These are phyloP conservation scores for Nebria ingens DNA, from an alignment of 1,140 invertebrate species.

Conservation along the genomic window DNA sequence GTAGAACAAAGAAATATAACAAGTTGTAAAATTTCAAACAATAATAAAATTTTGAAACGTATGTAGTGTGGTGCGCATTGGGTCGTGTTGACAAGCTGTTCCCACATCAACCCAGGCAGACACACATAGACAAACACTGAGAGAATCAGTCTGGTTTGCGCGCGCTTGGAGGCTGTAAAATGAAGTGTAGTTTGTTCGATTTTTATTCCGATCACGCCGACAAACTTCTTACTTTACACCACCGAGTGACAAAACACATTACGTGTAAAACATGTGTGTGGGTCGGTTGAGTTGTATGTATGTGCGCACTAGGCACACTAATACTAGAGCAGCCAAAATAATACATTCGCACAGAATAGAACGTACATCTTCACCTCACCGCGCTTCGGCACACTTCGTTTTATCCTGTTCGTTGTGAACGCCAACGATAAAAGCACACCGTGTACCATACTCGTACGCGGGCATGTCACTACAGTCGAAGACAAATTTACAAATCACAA, in stretches of 20 bases:
- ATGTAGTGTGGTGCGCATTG: background rate
- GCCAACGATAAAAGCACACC: background rate
- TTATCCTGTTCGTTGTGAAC: background rate
- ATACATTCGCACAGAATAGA: conserved; percentile 5
- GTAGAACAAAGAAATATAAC: too few relatives aligned
- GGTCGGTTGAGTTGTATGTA: too few relatives aligned
- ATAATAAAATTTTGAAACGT: background rate
- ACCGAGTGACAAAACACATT: conserved; percentile 7
- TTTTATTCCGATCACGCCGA: conserved; percentile 1
- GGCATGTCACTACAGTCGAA: background rate
- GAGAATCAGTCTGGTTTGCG: too few relatives aligned
- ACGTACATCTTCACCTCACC: conserved; percentile 1
- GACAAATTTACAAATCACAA: background rate
- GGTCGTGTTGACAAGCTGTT: conserved; percentile 5
- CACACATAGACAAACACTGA: too few relatives aligned
- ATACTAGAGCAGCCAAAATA: too few relatives aligned
- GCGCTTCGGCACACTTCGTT: background rate
- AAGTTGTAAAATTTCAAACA: background rate
- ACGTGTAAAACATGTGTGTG: conserved; percentile 5
- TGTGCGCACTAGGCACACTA: too few relatives aligned
- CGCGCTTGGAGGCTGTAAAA: conserved; percentile 3
- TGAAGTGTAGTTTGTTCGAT: background rate
- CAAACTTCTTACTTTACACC: conserved; percentile 9
- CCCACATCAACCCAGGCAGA: too few relatives aligned
- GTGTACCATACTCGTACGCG: background rate